These are phyloP conservation scores for Rhinophrynus dorsalis DNA, from an alignment of 2,797 vertebrate species.

Conservation along the genomic window DNA sequence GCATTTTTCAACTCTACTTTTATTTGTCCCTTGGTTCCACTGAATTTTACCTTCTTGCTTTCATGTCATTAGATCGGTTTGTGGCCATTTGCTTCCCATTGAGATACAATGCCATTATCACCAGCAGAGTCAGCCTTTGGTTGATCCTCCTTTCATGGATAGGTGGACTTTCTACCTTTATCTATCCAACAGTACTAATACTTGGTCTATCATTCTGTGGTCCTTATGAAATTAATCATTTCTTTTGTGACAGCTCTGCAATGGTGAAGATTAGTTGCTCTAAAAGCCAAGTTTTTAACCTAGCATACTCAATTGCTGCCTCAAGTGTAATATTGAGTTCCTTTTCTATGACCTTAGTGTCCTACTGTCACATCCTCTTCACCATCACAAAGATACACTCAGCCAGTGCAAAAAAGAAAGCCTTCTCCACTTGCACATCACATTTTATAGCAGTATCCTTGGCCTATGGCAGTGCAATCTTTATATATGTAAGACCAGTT, in stretches of 20 bases:
- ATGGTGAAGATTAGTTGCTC: conserved; percentile 56
- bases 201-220: too few relatives aligned
- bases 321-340: conserved; percentile 5
- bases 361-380: conserved; percentile 13
- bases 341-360: neutral
- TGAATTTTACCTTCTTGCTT: conserved; percentile 50
- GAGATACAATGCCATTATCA: conserved; percentile 48
- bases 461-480: conserved; percentile 16
- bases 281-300: conserved; percentile 13
- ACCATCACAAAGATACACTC: neutral
- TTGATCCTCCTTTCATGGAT: conserved; percentile 47
- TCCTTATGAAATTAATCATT: conserved; percentile 56
- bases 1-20: conserved; percentile 53
- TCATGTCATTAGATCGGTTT: conserved; percentile 53
- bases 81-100: conserved; percentile 48
- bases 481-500: conserved; percentile 4
- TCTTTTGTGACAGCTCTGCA: conserved; percentile 55
- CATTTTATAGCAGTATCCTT: conserved; percentile 1
- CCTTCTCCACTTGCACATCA: too few relatives aligned
- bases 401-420: neutral
- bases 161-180: conserved; percentile 50
- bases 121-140: conserved; percentile 24
- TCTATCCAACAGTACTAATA: too few relatives aligned
- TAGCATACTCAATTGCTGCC: neutral
- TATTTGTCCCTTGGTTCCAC: conserved; percentile 51